Evolutionary conservation across 2,888 invertebrate genomes (phyloP), one percentile per base, ranked within the genome.

Genomic region (Azorinus chamasolen): DNA sequence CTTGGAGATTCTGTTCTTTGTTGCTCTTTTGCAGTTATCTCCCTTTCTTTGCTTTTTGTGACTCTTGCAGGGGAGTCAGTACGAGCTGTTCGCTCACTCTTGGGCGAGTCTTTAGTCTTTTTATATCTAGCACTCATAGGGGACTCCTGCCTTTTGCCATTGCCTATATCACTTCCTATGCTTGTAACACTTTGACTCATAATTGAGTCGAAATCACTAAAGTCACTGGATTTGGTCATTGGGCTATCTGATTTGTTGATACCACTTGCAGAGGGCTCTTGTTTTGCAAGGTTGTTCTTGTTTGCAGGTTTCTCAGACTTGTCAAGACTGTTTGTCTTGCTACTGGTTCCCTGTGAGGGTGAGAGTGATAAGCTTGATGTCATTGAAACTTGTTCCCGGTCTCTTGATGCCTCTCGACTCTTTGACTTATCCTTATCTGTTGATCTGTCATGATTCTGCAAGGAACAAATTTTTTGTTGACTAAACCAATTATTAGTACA

Each of bases 181-280:
- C 78, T 78, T 14, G 78, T 72, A 16, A 78, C 64, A 72, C 78
- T 78, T 37, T 64, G 50, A 41, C 53, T 72, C 78, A 78, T 78
- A 8, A 69, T 50, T 8, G 78, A 78, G 37, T 73, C 78, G 69
- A 78, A 69, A 45, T 78, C 78, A 78, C 50, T 64, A 24, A 69
- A 55, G 25, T 78, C 68, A 51, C 46, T 68, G 41, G 77, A 71
- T 53, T 72, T 77, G 14, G 57, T 45, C 57, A 76, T 70, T 16
- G 27, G 41, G 46, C 62, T 62, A 32, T 62, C 73, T n/a, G 53
- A 46, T 18, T 37, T 54, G 37, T 58, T 54, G 2, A 45, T 39
- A 20, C 51, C 69, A 24, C 41, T 25, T 18, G 10, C 32, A 32
- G 32, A 6, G 4, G 32, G 32, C 10, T 32, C 32, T n/a, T n/a